Percentiles rank a stretch among this genome's conserved stretches.
phyloP scores from a whole-genome alignment of 92 coral and sea anemone species.

The Phenganax subtilis region DNA sequence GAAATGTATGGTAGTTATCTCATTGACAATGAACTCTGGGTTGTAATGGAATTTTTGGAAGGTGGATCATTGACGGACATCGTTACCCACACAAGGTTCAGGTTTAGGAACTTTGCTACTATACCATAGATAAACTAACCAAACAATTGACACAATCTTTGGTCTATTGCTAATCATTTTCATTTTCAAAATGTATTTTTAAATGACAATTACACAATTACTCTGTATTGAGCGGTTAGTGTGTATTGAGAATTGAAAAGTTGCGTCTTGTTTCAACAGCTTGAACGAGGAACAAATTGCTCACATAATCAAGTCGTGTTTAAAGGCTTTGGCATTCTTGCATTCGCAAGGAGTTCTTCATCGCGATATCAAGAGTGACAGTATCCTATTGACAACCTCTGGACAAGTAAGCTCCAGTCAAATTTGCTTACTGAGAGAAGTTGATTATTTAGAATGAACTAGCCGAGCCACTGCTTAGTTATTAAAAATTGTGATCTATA shows the following conservation, averaged over 20 bases:
- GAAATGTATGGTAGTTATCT: conserved; percentile 98
- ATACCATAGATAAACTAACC: neutral
- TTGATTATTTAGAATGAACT: no score
- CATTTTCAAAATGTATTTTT: neutral
- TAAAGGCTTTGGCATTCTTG: conserved; percentile 86
- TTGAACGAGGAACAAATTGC: conserved; percentile 90
- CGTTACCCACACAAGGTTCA: conserved; percentile 80
- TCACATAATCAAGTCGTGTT: conserved; percentile 80
- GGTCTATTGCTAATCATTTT: neutral
- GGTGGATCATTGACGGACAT: conserved; percentile 97
- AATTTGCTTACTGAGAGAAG: neutral
- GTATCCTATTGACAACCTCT: conserved; percentile 80
- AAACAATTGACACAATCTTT: neutral
- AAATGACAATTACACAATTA: neutral
- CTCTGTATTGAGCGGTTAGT: neutral
- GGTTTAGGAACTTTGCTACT: neutral
- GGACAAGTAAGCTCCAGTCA: conserved; percentile 62
- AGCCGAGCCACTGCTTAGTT: no score
- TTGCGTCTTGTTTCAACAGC: conserved; percentile 27
- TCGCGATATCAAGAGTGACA: conserved; percentile 94
- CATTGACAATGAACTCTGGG: conserved; percentile 95
- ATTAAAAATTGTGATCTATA: neutral
- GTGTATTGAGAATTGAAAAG: no score
- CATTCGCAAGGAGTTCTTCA: conserved; percentile 99
- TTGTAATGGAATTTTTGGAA: conserved; percentile 94